These are phyloP conservation scores for Gnathonemus longibarbis DNA, from an alignment of 2,113 vertebrate genomes.

Conservation along the genomic window DNA sequence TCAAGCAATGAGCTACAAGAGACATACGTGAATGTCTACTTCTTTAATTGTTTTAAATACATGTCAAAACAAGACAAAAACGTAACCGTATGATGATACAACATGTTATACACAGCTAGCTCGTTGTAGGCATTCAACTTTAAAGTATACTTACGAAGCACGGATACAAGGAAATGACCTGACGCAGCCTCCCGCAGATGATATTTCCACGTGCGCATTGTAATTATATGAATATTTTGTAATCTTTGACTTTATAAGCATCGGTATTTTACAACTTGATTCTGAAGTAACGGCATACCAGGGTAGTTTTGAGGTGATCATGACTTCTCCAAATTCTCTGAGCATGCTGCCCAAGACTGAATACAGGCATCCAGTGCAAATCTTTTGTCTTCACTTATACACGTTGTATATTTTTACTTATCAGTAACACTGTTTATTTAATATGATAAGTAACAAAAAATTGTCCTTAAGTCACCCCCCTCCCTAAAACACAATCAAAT, in stretches of 20 bases:
- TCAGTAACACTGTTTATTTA: slow-evolving; percentile 42
- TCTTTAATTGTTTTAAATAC: slow-evolving; percentile 74
- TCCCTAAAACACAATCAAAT: slow-evolving; percentile 47
- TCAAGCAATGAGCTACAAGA: slow-evolving; percentile 63
- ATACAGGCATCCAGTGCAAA: slow-evolving; percentile 29
- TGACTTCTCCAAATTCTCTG: neutral
- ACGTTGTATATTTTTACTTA: slow-evolving; percentile 39
- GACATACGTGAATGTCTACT: slow-evolving; percentile 65
- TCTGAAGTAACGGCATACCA: slow-evolving; percentile 11
- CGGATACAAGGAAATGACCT: neutral
- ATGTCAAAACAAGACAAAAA: slow-evolving; percentile 65
- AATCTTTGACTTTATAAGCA: slow-evolving; percentile 3
- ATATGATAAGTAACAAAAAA: slow-evolving; percentile 40
- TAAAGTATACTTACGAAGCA: neutral
- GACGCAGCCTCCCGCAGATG: neutral
- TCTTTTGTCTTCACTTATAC: slow-evolving; percentile 35
- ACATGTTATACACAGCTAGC: neutral
- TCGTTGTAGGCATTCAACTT: neutral
- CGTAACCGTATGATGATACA: slow-evolving; percentile 27
- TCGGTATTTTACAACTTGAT: slow-evolving; percentile 17
- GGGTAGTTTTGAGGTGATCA: slow-evolving; percentile 23
- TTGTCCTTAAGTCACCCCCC: slow-evolving; percentile 36
- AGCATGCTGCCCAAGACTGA: neutral
- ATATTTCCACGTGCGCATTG: neutral
- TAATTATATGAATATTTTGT: neutral